Evolutionary conservation across 2,797 vertebrate genomes (phyloP).

Genomic region (Sciurus vulgaris): DNA sequence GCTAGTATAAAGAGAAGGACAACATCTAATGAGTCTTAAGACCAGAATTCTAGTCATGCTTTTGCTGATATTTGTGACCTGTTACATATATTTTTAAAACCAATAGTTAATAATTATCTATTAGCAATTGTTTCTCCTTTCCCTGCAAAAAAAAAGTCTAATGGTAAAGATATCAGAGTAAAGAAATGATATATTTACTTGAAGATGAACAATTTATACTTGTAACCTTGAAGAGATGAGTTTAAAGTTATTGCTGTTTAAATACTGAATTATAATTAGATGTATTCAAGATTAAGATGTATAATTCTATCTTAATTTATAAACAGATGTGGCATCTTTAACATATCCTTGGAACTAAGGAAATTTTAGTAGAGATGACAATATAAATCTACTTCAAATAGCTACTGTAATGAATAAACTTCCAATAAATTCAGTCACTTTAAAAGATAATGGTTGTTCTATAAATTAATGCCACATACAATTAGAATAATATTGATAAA

Average conservation of each 20-base stretch:
- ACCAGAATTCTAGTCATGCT: background rate
- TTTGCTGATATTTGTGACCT: slow-evolving; percentile 4
- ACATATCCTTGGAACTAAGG: background rate
- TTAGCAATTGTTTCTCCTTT: background rate
- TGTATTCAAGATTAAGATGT: background rate
- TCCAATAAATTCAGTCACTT: slow-evolving; percentile 23
- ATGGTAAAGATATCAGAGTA: slow-evolving; percentile 14
- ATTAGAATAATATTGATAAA: background rate
- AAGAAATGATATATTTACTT: slow-evolving; percentile 31
- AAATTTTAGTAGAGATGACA: slow-evolving; percentile 31
- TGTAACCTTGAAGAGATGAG: background rate
- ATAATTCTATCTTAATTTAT: background rate
- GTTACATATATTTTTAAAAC: background rate
- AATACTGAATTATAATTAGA: background rate
- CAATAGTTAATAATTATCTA: background rate
- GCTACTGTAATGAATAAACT: background rate
- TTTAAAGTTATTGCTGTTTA: slow-evolving; percentile 39
- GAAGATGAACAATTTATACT: slow-evolving; percentile 31
- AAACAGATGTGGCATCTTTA: background rate
- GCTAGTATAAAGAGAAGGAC: background rate
- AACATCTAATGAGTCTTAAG: background rate
- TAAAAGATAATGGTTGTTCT: background rate
- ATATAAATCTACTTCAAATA: background rate
- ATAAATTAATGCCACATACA: background rate
- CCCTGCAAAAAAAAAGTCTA: background rate